Evolutionary conservation across 2,888 invertebrate genomes (phyloP).

Genomic region (Aradus depressus): DNA sequence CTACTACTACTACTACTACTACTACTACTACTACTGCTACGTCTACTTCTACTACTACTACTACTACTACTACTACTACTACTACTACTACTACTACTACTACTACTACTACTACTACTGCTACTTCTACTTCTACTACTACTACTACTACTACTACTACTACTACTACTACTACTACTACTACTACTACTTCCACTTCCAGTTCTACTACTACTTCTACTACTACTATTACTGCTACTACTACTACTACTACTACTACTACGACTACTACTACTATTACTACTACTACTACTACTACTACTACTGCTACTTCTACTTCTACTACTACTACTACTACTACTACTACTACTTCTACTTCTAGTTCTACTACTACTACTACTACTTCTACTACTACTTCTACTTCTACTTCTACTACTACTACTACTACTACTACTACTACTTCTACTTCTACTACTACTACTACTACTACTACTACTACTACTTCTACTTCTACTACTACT

Average conservation of each 20-base stretch:
- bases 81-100: conserved; percentile 5
- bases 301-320: background rate
- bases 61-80: conserved; percentile 4
- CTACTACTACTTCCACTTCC: background rate
- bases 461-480: background rate
- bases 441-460: background rate
- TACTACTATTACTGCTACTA: background rate
- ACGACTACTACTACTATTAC: background rate
- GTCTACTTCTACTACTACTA: background rate
- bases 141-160: background rate
- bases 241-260: background rate
- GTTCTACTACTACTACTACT: background rate
- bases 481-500: background rate
- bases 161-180: background rate
- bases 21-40: background rate
- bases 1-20: background rate
- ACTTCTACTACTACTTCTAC: background rate
- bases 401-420: background rate
- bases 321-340: background rate
- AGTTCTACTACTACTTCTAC: background rate
- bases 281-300: background rate
- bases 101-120: conserved; percentile 1
- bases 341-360: conserved; percentile 12
- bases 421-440: background rate
- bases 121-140: background rate